These are phyloP conservation scores for Ophion obscuratus DNA, from an alignment of 2,888 invertebrate genomes.

Conservation along the genomic window DNA sequence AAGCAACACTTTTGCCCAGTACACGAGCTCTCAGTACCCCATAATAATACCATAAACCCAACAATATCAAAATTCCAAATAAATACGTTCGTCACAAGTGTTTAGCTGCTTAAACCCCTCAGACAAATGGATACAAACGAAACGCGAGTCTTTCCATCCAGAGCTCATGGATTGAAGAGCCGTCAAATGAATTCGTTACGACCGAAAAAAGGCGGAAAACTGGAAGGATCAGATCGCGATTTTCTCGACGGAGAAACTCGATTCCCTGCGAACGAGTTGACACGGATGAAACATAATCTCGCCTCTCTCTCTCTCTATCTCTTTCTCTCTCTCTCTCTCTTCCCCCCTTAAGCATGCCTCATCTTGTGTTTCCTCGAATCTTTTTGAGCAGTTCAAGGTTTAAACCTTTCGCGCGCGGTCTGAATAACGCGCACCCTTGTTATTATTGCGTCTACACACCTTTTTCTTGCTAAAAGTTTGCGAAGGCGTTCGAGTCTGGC, in stretches of 20 bases:
- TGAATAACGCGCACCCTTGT: slow-evolving; percentile 47
- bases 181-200: background rate
- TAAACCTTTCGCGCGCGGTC: slow-evolving; percentile 22
- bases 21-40: too few species aligned
- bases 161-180: too few species aligned
- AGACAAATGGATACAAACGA: too few species aligned
- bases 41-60: too few species aligned
- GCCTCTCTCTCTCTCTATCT: background rate
- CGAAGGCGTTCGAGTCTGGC: slow-evolving; percentile 7
- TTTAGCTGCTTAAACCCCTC: too few species aligned
- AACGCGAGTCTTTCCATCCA: too few species aligned
- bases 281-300: slow-evolving; percentile 56
- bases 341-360: slow-evolving; percentile 5
- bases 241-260: slow-evolving; percentile 37
- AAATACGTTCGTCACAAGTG: too few species aligned
- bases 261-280: slow-evolving; percentile 36
- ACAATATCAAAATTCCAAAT: too few species aligned
- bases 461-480: slow-evolving; percentile 47
- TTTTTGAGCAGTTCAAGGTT: slow-evolving; percentile 8
- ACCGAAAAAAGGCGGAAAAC: slow-evolving; percentile 21
- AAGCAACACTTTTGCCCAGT: too few species aligned
- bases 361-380: slow-evolving; percentile 59
- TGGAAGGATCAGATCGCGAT: slow-evolving; percentile 13
- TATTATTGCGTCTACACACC: slow-evolving; percentile 68
- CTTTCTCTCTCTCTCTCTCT: too few species aligned